Percentiles rank a stretch among this genome's conserved stretches.
Conservation (phyloP, 2,113 vertebrate genomes). For the Glaucomys volans region DNA sequence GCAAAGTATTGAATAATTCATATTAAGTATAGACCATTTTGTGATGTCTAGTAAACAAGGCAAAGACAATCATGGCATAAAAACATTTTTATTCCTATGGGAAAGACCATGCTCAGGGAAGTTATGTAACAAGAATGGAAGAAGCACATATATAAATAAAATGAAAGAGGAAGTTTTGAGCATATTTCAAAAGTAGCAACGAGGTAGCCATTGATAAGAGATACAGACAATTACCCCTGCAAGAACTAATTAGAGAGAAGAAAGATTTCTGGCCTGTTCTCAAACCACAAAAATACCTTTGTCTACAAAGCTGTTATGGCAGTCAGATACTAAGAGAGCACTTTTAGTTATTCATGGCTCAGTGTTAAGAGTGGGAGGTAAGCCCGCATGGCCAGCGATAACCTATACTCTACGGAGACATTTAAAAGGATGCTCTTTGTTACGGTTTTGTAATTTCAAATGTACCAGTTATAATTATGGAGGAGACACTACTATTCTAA, state of each 20-base stretch:
- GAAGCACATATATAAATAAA: not conserved
- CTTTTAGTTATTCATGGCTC: slow-evolving; percentile 39
- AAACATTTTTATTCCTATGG: not conserved
- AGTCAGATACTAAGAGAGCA: slow-evolving; percentile 56
- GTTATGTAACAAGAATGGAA: not conserved
- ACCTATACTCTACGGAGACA: slow-evolving; percentile 29
- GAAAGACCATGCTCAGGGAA: not conserved
- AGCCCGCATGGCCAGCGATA: not conserved
- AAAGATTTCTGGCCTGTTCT: slow-evolving; percentile 58
- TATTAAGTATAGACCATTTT: not conserved
- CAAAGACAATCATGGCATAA: not conserved
- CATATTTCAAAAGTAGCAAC: not conserved
- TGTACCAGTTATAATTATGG: slow-evolving; percentile 66
- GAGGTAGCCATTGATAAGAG: not conserved
- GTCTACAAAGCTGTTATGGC: not conserved
- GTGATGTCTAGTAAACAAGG: not conserved
- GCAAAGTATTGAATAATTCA: not conserved
- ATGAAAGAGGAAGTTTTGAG: not conserved
- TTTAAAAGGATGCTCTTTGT: slow-evolving; percentile 67
- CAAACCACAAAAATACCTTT: slow-evolving; percentile 49
- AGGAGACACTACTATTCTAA: slow-evolving; percentile 36
- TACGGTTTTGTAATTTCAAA: slow-evolving; percentile 58
- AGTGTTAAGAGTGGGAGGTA: not conserved
- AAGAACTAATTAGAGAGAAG: slow-evolving; percentile 39
- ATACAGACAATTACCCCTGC: not conserved